Conservation (phyloP, 2,113 vertebrate genomes). For the Balaeniceps rex region DNA sequence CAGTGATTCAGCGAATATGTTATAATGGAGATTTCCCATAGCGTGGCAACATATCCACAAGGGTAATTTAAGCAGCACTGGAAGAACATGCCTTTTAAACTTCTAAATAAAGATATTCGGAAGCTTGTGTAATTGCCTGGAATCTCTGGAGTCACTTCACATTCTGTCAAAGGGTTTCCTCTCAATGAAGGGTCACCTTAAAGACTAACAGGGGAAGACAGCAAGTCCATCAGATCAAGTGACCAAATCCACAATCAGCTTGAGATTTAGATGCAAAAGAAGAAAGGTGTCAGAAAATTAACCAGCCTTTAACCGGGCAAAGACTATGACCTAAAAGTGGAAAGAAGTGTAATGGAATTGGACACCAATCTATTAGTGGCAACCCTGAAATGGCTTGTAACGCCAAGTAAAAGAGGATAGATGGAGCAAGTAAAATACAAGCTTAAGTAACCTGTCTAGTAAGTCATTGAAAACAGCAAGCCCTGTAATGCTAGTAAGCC, state of each 20-base stretch:
- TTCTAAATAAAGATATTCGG: conserved; percentile 28
- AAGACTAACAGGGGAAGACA: conserved; percentile 38
- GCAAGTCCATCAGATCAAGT: conserved; percentile 11
- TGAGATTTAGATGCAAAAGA: neutral
- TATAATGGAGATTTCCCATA: neutral
- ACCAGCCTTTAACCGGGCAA: neutral
- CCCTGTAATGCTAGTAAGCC: neutral
- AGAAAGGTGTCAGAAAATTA: conserved; percentile 19
- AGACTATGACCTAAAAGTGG: neutral
- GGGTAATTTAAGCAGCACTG: neutral
- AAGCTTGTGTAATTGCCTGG: conserved; percentile 20
- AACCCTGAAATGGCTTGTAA: neutral
- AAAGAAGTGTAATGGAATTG: neutral
- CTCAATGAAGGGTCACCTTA: neutral
- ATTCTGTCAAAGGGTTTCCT: conserved; percentile 6
- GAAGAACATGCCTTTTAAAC: neutral
- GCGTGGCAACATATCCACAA: neutral
- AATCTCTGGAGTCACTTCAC: conserved; percentile 33
- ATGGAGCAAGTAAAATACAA: neutral
- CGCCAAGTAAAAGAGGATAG: neutral
- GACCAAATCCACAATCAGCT: neutral
- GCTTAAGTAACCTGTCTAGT: neutral
- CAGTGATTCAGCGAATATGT: neutral
- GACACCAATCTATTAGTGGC: neutral
- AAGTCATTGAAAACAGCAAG: neutral